Conservation (phyloP, 2,888 invertebrate species). For the Drosophila tripunctata region DNA sequence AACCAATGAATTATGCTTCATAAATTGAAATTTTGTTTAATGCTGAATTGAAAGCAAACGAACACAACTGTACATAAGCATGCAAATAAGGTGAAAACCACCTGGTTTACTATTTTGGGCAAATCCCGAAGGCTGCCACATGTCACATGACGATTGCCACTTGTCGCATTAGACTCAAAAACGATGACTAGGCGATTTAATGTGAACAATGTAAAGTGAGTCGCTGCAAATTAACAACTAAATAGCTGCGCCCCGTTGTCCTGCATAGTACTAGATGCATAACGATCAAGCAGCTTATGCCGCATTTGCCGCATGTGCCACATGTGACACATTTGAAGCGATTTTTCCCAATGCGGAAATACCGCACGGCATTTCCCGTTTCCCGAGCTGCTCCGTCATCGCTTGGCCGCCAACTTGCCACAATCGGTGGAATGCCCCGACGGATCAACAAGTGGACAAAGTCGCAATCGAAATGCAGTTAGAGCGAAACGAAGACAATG, state of each 20-base stretch:
- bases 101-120: slow-evolving; percentile 17
- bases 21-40: not conserved
- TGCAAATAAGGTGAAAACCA: not conserved
- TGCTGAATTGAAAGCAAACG: no score
- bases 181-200: slow-evolving; percentile 10
- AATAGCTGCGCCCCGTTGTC: slow-evolving; percentile 36
- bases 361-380: slow-evolving; percentile 49
- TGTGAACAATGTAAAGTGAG: slow-evolving; percentile 2
- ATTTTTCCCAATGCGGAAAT: slow-evolving; percentile 46
- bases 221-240: slow-evolving; percentile 51
- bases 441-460: slow-evolving; percentile 62
- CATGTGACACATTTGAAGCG: slow-evolving; percentile 30
- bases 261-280: slow-evolving; percentile 6
- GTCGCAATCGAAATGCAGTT: not conserved
- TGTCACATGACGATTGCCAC: slow-evolving; percentile 21
- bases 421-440: slow-evolving; percentile 48
- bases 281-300: slow-evolving; percentile 31
- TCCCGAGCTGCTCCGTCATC: slow-evolving; percentile 23
- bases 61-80: slow-evolving; percentile 49
- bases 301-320: slow-evolving; percentile 3
- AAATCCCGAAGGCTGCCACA: slow-evolving; percentile 28
- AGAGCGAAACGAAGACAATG: not conserved
- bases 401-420: slow-evolving; percentile 49
- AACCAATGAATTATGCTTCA: no score
- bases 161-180: slow-evolving; percentile 18